These are phyloP conservation scores for Propithecus coquereli DNA, from an alignment of 2,113 vertebrate genomes.

Conservation along the genomic window DNA sequence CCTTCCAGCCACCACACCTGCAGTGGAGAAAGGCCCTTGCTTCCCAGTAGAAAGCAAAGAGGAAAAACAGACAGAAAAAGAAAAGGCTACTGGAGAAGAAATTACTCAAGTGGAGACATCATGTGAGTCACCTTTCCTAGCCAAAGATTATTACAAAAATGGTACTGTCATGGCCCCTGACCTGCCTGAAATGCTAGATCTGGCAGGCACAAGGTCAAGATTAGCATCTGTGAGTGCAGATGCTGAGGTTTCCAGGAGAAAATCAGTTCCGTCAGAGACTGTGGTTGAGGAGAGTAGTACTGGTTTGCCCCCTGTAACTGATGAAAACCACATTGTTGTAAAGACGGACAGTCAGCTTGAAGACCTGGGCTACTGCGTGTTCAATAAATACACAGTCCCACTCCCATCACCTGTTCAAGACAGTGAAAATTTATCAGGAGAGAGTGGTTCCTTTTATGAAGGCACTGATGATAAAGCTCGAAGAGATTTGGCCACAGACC, in stretches of 20 bases:
- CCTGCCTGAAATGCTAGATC: constrained; percentile 96
- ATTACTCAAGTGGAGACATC: constrained; percentile 83
- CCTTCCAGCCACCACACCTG: constrained; percentile 93
- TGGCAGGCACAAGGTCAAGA: constrained; percentile 92
- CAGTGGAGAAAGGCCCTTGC: constrained; percentile 88
- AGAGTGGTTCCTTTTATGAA: constrained; percentile 85
- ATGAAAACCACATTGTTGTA: constrained; percentile 86
- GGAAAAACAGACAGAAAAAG: constrained; percentile 63
- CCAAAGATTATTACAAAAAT: constrained; percentile 91
- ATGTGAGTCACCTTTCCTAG: constrained; percentile 86
- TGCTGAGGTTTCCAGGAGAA: constrained; percentile 86
- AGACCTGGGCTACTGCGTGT: constrained; percentile 98
- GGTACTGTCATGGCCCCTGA: constrained; percentile 93
- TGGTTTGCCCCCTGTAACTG: constrained; percentile 83
- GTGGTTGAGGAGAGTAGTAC: constrained; percentile 83
- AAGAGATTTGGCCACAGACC: constrained; percentile 80
- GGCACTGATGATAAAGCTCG: constrained; percentile 82
- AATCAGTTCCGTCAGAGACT: constrained; percentile 86
- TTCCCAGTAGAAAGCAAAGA: constrained; percentile 87
- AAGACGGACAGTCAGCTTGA: constrained; percentile 95
- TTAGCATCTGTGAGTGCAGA: constrained; percentile 92
- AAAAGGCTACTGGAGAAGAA: constrained; percentile 71
- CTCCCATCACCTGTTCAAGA: constrained; percentile 95
- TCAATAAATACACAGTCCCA: constrained; percentile 97
- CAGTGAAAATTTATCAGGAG: constrained; percentile 82